phyloP scores from a whole-genome alignment of 1,140 invertebrate species.

The Drosophila lowei region DNA sequence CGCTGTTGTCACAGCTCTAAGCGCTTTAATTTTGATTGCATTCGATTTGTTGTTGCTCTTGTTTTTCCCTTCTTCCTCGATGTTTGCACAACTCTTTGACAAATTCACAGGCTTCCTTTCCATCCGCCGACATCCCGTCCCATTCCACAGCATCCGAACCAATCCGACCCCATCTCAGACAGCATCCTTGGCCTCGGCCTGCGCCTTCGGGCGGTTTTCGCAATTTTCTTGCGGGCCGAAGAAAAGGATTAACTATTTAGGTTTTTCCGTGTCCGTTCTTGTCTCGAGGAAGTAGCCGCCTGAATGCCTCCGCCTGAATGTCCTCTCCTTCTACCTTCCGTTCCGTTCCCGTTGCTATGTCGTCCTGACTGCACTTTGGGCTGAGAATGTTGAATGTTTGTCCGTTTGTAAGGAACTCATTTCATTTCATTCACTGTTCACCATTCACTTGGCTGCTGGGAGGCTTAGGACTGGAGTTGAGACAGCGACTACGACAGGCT shows the following conservation, averaged over 20 bases:
- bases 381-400: conserved; percentile 10
- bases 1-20: conserved; percentile 77
- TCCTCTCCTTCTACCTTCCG: conserved; percentile 18
- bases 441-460: too few relatives aligned
- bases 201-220: conserved; percentile 51
- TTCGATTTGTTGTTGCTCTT: conserved; percentile 73
- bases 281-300: conserved; percentile 63
- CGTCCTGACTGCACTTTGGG: not conserved
- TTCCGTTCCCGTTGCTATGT: conserved; percentile 18
- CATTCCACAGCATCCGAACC: not conserved
- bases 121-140: conserved; percentile 10
- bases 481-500: too few relatives aligned
- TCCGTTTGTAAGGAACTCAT: conserved; percentile 29
- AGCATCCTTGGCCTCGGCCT: conserved; percentile 32
- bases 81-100: conserved; percentile 77
- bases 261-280: conserved; percentile 36
- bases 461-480: too few relatives aligned
- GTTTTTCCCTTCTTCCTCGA: conserved; percentile 30
- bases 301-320: conserved; percentile 23
- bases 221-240: conserved; percentile 60
- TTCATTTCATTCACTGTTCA: conserved; percentile 15
- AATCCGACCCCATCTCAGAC: not conserved
- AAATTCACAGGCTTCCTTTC: conserved; percentile 73
- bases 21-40: conserved; percentile 82
- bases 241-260: conserved; percentile 75